Conservation (phyloP, 1,140 invertebrate genomes). For the Oscheius sp. region DNA sequence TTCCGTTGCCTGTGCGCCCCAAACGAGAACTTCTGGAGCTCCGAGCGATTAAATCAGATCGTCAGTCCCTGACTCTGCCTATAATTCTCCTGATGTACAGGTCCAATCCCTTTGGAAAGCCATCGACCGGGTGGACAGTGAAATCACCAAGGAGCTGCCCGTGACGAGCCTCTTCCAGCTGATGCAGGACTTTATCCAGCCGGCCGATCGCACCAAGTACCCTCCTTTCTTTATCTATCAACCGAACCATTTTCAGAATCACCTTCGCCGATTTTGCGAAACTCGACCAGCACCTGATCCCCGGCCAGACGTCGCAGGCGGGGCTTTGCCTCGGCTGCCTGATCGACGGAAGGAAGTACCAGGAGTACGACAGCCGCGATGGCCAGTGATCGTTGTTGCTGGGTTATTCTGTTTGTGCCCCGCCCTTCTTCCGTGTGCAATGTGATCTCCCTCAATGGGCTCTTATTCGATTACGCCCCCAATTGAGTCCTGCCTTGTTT, state of each 20-base stretch:
- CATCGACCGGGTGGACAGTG: not conserved
- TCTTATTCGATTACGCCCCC: too few species aligned
- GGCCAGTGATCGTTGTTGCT: too few species aligned
- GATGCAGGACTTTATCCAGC: not conserved
- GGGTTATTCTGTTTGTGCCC: too few species aligned
- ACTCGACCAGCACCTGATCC: not conserved
- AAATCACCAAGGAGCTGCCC: not conserved
- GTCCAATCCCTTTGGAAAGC: not conserved
- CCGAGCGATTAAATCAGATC: not conserved
- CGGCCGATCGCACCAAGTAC: not conserved
- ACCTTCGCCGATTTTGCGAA: not conserved
- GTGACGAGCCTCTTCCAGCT: not conserved
- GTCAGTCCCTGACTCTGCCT: not conserved
- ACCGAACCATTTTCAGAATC: not conserved
- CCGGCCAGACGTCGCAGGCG: not conserved
- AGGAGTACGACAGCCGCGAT: not conserved
- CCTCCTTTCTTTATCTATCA: not conserved
- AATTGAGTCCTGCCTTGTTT: too few species aligned
- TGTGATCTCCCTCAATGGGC: too few species aligned
- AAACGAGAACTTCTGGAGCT: not conserved
- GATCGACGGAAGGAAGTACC: not conserved
- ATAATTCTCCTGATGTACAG: not conserved
- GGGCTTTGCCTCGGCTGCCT: not conserved
- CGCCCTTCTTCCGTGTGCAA: too few species aligned
- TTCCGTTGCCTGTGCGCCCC: not conserved